Conservation (phyloP, 1,140 invertebrate species). For the Ceratosolen fusciceps region DNA sequence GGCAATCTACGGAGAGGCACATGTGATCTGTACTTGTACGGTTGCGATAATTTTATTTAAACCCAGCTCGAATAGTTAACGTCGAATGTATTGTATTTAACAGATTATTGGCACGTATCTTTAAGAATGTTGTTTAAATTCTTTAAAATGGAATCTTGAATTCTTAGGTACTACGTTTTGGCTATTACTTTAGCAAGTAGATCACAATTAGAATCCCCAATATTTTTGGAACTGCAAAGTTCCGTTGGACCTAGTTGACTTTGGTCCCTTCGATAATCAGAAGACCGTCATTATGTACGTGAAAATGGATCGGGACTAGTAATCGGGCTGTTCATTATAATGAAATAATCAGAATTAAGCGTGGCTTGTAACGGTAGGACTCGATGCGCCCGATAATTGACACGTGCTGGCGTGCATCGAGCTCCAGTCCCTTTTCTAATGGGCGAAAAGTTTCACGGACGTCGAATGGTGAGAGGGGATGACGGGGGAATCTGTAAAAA, state of each 20-base stretch:
- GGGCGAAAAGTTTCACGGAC: background rate
- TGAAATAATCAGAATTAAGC: background rate
- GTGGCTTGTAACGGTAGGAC: background rate
- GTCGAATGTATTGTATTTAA: too few species aligned
- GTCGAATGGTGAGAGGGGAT: background rate
- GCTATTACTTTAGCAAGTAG: too few species aligned
- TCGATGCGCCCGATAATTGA: background rate
- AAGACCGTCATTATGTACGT: too few species aligned
- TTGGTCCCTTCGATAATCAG: too few species aligned
- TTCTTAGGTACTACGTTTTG: too few species aligned
- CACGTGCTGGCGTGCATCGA: background rate
- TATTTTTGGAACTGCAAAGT: constrained; percentile 1
- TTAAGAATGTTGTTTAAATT: too few species aligned
- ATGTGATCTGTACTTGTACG: background rate
- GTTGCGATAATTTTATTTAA: background rate
- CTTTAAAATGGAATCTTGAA: too few species aligned
- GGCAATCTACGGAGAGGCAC: background rate
- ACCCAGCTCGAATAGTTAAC: background rate
- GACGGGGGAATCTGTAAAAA: background rate
- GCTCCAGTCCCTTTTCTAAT: background rate
- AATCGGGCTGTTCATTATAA: background rate
- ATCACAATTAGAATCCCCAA: too few species aligned
- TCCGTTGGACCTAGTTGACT: background rate
- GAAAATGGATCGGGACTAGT: background rate
- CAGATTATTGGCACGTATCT: too few species aligned